These are phyloP conservation scores for Hippasteria phrygiana DNA, from an alignment of 53 echinoderm and acorn worm genomes.

Conservation along the genomic window DNA sequence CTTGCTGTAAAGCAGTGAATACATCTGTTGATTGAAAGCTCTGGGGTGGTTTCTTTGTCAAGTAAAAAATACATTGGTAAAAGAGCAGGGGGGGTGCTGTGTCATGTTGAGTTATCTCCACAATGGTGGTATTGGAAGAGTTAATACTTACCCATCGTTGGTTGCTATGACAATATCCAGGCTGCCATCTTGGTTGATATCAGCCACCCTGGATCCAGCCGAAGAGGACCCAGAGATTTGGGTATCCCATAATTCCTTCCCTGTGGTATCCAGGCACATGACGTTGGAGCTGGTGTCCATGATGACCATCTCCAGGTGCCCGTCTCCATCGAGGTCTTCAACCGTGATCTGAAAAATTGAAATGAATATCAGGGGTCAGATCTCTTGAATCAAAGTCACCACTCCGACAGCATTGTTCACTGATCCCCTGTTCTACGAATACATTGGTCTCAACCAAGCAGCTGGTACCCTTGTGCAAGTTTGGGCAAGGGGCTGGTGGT, in stretches of 20 bases:
- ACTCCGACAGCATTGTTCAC: too few relatives aligned
- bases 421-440: too few relatives aligned
- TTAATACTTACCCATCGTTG: constrained; percentile 74
- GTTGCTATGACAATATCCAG: constrained; percentile 84
- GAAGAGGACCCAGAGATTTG: constrained; percentile 75
- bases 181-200: constrained; percentile 77
- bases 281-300: constrained; percentile 83
- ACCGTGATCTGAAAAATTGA: constrained; percentile 71
- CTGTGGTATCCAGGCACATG: constrained; percentile 70
- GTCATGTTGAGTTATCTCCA: not conserved
- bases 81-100: not conserved
- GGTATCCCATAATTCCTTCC: constrained; percentile 77
- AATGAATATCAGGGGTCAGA: not conserved
- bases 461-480: too few relatives aligned
- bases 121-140: not conserved
- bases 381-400: not conserved
- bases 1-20: too few relatives aligned
- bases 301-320: constrained; percentile 74
- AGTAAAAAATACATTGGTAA: too few relatives aligned
- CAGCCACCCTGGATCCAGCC: constrained; percentile 82
- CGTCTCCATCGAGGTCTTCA: constrained; percentile 73
- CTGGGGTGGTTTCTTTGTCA: not conserved
- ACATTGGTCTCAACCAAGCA: too few relatives aligned
- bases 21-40: too few relatives aligned
- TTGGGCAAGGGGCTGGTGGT: too few relatives aligned